Evolutionary conservation across 2,888 invertebrate genomes (phyloP).

Genomic region (Oxystoma pomonae): DNA sequence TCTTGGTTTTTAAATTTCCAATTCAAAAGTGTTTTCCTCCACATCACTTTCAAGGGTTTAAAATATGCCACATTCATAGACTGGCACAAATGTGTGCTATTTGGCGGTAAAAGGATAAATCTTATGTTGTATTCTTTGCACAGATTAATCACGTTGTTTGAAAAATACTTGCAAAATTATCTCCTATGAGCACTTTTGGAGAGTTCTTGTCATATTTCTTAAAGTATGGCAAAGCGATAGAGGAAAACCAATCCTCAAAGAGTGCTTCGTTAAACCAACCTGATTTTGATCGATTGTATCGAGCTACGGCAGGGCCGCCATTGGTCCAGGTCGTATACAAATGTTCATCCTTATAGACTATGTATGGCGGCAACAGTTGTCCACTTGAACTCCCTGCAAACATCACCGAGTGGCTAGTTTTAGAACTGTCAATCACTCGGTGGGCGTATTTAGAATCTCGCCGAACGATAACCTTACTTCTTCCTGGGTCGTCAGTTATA

Average conservation of each 20-base stretch:
- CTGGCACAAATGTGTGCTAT: constrained; percentile 3
- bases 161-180: neutral
- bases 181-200: neutral
- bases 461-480: neutral
- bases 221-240: neutral
- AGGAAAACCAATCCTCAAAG: constrained; percentile 8
- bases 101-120: neutral
- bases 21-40: neutral
- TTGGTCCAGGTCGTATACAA: constrained; percentile 1
- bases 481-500: neutral
- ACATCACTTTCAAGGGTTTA: neutral
- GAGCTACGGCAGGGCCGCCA: neutral
- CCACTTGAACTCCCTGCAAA: neutral
- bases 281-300: constrained; percentile 4
- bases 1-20: neutral
- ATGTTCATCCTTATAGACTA: neutral
- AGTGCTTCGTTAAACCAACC: constrained; percentile 7
- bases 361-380: neutral
- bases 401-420: constrained; percentile 1
- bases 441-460: neutral
- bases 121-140: neutral
- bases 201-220: neutral
- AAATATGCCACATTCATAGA: neutral
- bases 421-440: neutral
- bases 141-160: neutral